Evolutionary conservation across 2,797 vertebrate genomes (phyloP), one percentile per base, ranked within the genome.

Genomic region (Pyrocephalus nanus): DNA sequence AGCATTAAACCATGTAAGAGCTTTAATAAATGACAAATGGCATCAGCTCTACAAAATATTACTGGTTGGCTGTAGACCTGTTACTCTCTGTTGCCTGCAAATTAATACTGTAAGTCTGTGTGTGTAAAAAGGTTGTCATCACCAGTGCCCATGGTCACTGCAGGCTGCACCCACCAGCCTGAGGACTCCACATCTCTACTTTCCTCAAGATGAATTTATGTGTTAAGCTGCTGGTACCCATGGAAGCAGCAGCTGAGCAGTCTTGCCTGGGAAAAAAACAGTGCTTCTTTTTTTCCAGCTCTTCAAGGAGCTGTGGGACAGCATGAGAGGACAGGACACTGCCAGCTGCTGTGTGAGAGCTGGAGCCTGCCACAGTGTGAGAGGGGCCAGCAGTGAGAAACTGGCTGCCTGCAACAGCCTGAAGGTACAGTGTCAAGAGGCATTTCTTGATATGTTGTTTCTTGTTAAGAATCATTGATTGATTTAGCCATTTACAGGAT

Each of bases 271-370:
- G 16, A 15, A 70, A 34, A 43, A 87, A 72, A 12, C 0, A 3
- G 16, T 54, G 67, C 27, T 25, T 13, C 40, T 36, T 58, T 47
- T 13, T 42, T 74, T 88, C 38, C 83, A 61, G 51, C 34, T 66
- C 77, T 84, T 66, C 0, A 4, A 74, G 62, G 67, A 82, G 38
- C 58, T 71, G 34, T 67, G 40, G 71, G 60, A 34, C 62, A 58
- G 43, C 11, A 9, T 1, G 1, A 51, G 19, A 61, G 19, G 17
- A 72, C 0, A 0, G 14, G 32, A 13, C 38, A 7, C 40, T 50
- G 50, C 38, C 42, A 50, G 50, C 43, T 74, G 38, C 74, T 75
- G 27, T 22, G 0, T 3, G 0, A 7, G 50, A 66, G 40, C 75
- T 75, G 34, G 36, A 77, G 50, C 34, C 36, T 10, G 50, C 47